phyloP scores from a whole-genome alignment of 1,140 invertebrate species.

The Drosophila willistoni region DNA sequence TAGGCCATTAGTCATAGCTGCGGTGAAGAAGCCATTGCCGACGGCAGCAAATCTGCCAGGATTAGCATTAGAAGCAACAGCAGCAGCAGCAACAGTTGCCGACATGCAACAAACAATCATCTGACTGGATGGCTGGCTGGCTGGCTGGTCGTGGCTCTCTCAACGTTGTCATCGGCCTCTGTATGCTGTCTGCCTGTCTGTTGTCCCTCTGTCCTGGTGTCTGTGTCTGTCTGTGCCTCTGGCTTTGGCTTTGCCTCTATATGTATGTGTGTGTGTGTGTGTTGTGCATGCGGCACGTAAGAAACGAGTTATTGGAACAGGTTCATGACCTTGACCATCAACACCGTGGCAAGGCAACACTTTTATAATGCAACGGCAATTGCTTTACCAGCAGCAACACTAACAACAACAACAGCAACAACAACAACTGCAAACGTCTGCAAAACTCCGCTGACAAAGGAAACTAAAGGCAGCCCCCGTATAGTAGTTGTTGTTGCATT shows the following conservation, averaged over 20 bases:
- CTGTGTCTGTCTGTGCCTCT: conserved; percentile 20
- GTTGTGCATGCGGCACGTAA: conserved; percentile 63
- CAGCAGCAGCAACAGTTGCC: conserved; percentile 36
- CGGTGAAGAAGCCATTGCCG: conserved; percentile 24
- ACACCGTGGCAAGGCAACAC: conserved; percentile 63
- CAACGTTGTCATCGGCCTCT: conserved; percentile 17
- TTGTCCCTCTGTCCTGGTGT: conserved; percentile 18
- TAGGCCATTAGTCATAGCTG: conserved; percentile 63
- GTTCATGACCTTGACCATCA: conserved; percentile 83
- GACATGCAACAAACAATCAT: conserved; percentile 75
- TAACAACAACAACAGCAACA: conserved; percentile 45
- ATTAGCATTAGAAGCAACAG: conserved; percentile 66
- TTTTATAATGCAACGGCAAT: conserved; percentile 52
- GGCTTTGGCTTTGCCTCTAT: conserved; percentile 20
- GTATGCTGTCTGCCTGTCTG: conserved; percentile 14
- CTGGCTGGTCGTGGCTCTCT: conserved; percentile 5
- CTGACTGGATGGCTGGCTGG: conserved; percentile 40
- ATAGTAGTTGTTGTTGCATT: conserved; percentile 50
- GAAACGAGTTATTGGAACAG: conserved; percentile 82
- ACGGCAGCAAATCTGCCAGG: conserved; percentile 55
- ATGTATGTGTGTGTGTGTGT: conserved; percentile 35
- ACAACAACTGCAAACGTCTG: conserved; percentile 31
- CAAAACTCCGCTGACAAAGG: conserved; percentile 39
- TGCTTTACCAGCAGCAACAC: conserved; percentile 47
- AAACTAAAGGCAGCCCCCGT: conserved; percentile 53